Evolutionary conservation across 2,888 invertebrate genomes (phyloP).

Genomic region (Microchrysa polita): DNA sequence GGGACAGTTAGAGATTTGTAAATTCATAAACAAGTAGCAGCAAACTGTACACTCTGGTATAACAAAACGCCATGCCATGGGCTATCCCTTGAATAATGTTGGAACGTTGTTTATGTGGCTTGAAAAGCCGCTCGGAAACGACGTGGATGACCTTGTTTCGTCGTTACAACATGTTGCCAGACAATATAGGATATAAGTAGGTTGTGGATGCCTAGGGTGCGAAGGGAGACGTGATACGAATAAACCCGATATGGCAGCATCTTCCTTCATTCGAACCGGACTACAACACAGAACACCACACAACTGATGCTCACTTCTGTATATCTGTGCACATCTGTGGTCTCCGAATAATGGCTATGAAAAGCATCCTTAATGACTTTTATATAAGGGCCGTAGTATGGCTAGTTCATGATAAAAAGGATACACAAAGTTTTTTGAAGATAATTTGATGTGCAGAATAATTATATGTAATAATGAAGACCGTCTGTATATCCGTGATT

Average conservation of each 20-base stretch:
- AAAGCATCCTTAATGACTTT: conserved; percentile 64
- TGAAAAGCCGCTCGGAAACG: conserved; percentile 8
- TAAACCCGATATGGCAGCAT: background rate
- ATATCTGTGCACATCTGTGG: conserved; percentile 58
- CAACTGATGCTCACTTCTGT: conserved; percentile 37
- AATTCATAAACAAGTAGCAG: conserved; percentile 40
- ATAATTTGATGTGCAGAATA: conserved; percentile 50
- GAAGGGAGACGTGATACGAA: conserved; percentile 32
- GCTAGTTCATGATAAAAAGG: conserved; percentile 50
- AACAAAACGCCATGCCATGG: conserved; percentile 19
- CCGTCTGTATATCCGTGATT: conserved; percentile 18
- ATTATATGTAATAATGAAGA: conserved; percentile 48
- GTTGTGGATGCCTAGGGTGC: conserved; percentile 25
- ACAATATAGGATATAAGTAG: conserved; percentile 31
- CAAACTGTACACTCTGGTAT: conserved; percentile 29
- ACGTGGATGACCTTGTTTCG: conserved; percentile 41
- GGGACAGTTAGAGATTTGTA: conserved; percentile 25
- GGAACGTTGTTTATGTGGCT: conserved; percentile 17
- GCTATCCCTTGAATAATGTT: conserved; percentile 33
- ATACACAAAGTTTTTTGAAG: conserved; percentile 44
- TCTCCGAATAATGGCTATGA: conserved; percentile 63
- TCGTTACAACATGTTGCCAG: conserved; percentile 40
- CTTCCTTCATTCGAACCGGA: background rate
- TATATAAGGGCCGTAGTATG: conserved; percentile 46
- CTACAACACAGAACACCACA: background rate